Evolutionary conservation across 2,888 invertebrate species (phyloP).

Genomic region (Julus scandinavius): DNA sequence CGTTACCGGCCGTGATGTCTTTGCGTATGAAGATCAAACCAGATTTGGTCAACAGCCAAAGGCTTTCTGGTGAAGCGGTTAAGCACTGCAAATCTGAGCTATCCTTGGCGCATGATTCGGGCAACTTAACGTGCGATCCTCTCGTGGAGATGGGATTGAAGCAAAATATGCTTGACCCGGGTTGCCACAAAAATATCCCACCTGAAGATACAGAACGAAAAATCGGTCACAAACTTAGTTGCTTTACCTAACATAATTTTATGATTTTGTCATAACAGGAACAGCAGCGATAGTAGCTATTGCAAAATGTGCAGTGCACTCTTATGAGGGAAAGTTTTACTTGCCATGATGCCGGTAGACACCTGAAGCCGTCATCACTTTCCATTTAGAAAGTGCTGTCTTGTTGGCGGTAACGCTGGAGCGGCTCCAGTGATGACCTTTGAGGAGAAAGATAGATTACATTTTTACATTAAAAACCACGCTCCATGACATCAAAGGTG

Average conservation of each 20-base stretch:
- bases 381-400: slow-evolving; percentile 55
- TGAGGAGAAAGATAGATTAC: not conserved
- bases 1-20: slow-evolving; percentile 65
- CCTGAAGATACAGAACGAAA: slow-evolving; percentile 56
- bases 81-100: slow-evolving; percentile 62
- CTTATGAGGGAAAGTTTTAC: slow-evolving; percentile 39
- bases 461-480: not conserved
- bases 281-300: no score
- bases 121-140: slow-evolving; percentile 58
- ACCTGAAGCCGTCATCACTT: slow-evolving; percentile 59
- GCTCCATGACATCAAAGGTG: not conserved
- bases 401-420: slow-evolving; percentile 56
- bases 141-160: slow-evolving; percentile 62
- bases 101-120: slow-evolving; percentile 57
- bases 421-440: slow-evolving; percentile 61
- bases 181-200: slow-evolving; percentile 60
- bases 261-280: no score
- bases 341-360: slow-evolving; percentile 59
- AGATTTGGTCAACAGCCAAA: slow-evolving; percentile 68
- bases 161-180: slow-evolving; percentile 65
- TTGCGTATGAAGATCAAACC: slow-evolving; percentile 67
- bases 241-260: not conserved
- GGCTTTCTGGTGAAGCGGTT: slow-evolving; percentile 65
- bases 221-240: not conserved
- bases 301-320: no score